phyloP scores from a whole-genome alignment of 2,888 invertebrate species.

The Malachius bipustulatus region DNA sequence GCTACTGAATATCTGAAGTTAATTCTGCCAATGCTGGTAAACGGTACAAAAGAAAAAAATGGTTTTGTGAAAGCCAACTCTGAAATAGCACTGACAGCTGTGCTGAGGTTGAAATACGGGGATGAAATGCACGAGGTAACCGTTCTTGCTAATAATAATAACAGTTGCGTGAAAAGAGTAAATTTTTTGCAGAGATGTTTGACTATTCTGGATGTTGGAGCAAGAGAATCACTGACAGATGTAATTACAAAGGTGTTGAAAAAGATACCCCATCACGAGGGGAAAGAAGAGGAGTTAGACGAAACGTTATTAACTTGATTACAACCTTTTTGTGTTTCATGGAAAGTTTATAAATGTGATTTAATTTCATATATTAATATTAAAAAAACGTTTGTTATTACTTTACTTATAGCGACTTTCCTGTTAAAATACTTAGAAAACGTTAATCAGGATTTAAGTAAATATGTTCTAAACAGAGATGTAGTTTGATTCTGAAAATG shows the following conservation, averaged over 20 bases:
- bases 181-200: conserved; percentile 51
- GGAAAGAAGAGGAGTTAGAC: conserved; percentile 85
- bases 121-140: conserved; percentile 59
- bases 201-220: conserved; percentile 70
- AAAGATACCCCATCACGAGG: conserved; percentile 60
- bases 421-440: no score
- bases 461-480: no score
- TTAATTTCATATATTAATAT: no score
- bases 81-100: conserved; percentile 80
- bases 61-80: conserved; percentile 88
- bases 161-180: background rate
- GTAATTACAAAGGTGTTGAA: conserved; percentile 80
- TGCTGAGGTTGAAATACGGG: conserved; percentile 67
- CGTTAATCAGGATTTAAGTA: no score
- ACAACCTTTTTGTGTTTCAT: no score
- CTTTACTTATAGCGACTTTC: no score
- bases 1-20: conserved; percentile 60
- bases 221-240: conserved; percentile 77
- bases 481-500: no score
- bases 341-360: conserved; percentile 2
- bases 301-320: conserved; percentile 78
- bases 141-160: conserved; percentile 9
- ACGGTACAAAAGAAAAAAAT: conserved; percentile 98
- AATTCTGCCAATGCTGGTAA: conserved; percentile 83
- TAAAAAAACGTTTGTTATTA: no score